phyloP scores from a whole-genome alignment of 2,113 vertebrate genomes.

The Cygnus atratus region DNA sequence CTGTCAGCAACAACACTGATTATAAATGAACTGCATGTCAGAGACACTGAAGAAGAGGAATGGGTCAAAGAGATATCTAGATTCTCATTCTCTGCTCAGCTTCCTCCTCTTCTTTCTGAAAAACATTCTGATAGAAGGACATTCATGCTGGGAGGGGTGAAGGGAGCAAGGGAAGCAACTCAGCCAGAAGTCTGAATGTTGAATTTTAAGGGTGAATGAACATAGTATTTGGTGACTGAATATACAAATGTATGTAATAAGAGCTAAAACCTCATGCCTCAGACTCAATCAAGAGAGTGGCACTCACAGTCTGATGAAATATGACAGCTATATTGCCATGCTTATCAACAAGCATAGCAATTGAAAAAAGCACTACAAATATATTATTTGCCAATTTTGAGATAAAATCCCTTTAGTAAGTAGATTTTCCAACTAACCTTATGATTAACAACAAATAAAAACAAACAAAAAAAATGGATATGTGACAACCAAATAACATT shows the following conservation, averaged over 20 bases:
- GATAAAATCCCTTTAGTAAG: constrained; percentile 18
- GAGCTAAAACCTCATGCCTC: not conserved
- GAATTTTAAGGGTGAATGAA: not conserved
- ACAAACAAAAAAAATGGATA: not conserved
- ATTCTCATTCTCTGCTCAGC: not conserved
- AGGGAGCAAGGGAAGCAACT: not conserved
- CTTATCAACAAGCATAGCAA: not conserved
- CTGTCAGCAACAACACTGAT: not conserved
- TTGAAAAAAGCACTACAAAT: not conserved
- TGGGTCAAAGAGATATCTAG: not conserved
- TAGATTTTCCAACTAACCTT: constrained; percentile 3
- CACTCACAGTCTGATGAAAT: constrained; percentile 8
- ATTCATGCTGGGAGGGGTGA: not conserved
- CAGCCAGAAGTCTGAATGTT: not conserved
- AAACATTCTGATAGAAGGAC: not conserved
- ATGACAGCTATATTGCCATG: constrained; percentile 8
- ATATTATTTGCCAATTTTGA: not conserved
- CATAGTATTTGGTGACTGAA: not conserved
- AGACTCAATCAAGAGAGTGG: not conserved
- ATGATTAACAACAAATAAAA: not conserved
- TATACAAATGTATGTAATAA: not conserved
- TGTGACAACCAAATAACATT: not conserved
- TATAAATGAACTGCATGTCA: not conserved
- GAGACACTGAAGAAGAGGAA: not conserved
- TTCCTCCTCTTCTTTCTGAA: not conserved